A percentile compares a stretch with the other conserved stretches of the same genome.
Evolutionary conservation across 2,113 vertebrate genomes (phyloP).

Genomic region (Pontoporia blainvillei): DNA sequence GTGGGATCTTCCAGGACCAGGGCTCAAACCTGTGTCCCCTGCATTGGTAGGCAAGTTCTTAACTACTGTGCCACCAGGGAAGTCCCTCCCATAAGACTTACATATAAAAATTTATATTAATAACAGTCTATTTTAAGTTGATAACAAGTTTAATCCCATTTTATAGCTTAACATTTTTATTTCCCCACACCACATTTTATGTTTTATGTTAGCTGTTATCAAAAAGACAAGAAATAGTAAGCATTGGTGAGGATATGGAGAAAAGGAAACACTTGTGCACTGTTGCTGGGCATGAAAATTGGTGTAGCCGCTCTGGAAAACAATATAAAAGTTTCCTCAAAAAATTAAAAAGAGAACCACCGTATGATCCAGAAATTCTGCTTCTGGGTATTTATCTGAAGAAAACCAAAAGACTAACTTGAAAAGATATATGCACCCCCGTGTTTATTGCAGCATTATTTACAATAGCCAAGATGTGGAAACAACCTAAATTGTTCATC

Average conservation of each 20-base stretch:
- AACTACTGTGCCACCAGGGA: no score
- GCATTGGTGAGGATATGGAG: not conserved
- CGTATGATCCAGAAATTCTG: not conserved
- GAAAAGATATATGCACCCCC: not conserved
- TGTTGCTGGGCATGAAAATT: not conserved
- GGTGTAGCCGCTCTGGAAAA: not conserved
- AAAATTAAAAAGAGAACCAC: not conserved
- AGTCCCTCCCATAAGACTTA: not conserved
- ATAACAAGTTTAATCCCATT: not conserved
- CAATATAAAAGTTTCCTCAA: not conserved
- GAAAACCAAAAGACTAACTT: not conserved
- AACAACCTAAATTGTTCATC: not conserved
- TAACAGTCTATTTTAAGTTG: not conserved
- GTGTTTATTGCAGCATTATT: not conserved
- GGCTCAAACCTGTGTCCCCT: no score
- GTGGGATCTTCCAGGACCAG: no score
- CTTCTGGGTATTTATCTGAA: not conserved
- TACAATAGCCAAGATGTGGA: not conserved
- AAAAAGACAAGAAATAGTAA: not conserved
- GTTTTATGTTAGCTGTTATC: not conserved
- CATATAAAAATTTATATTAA: not conserved
- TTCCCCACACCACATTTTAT: not conserved
- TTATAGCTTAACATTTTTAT: not conserved
- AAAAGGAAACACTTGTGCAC: not conserved
- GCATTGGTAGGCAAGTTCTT: no score